Percentiles rank a stretch among this genome's conserved stretches.
Evolutionary conservation across 2,888 invertebrate genomes (phyloP).

Genomic region (Gymnocheta viridis): DNA sequence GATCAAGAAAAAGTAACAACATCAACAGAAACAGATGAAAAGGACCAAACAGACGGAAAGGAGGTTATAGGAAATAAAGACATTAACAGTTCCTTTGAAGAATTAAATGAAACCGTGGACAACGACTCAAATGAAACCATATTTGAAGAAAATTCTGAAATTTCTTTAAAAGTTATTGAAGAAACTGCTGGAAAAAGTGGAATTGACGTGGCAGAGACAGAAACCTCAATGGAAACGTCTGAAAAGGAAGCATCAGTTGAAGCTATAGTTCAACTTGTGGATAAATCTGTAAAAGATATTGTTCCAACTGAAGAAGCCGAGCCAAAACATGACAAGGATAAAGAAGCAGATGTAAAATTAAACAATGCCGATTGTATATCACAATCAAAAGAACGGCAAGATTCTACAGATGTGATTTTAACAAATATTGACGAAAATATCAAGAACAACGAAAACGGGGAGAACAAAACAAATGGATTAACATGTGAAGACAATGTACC

Average conservation of each 20-base stretch:
- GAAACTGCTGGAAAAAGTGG: not conserved
- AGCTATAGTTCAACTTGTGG: not conserved
- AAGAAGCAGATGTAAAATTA: conserved; percentile 1
- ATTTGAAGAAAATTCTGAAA: not conserved
- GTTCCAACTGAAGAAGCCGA: not conserved
- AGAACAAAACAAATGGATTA: not conserved
- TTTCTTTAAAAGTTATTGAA: not conserved
- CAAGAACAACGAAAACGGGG: not conserved
- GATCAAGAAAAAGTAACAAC: not conserved
- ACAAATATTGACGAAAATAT: not conserved
- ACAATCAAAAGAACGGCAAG: not conserved
- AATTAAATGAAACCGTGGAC: conserved; percentile 41
- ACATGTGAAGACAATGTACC: not conserved
- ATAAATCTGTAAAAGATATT: not conserved
- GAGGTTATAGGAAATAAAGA: conserved; percentile 66
- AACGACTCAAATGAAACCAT: not conserved
- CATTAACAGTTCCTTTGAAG: conserved; percentile 69
- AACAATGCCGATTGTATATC: not conserved
- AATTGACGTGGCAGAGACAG: not conserved
- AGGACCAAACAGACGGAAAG: conserved; percentile 18
- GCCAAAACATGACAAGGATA: not conserved
- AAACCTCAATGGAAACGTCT: not conserved
- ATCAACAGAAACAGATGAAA: not conserved
- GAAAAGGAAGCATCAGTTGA: conserved; percentile 20
- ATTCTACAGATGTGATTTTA: not conserved